Evolutionary conservation across 2,797 vertebrate genomes (phyloP), one percentile per base, ranked within the genome.

Genomic region (Scarus forsteni): DNA sequence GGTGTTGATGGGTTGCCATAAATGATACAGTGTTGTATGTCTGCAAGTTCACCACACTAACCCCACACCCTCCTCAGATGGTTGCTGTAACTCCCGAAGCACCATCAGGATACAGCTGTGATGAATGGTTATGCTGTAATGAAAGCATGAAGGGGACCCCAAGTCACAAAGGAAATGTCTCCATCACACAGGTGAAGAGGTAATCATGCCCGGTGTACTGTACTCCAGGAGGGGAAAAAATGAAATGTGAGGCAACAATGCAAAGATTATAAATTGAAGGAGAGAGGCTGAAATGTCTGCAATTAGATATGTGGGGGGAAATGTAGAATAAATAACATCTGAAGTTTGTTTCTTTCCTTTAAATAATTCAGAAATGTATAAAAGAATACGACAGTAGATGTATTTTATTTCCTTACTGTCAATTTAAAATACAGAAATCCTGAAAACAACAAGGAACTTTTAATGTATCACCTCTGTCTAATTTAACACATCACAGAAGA

Each of bases 111-210:
- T 75, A 81, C 70, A 35, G 74, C 70, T 81, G 92, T 93, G 93
- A 94, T 90, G 84, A 93, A 94, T 93, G 88, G 83, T 67, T 49
- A 75, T 77, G 88, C 80, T 88, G 88, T 92, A 93, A 94, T 93
- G 90, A 88, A 93, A 88, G 87, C 87, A 75, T 88, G 90, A 87
- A 86, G 89, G 85, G 49, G 90, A 92, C 80, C 77, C 76, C 67
- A 60, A 82, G 90, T 87, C 89, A 84, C 77, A 62, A 80, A 88
- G 87, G 90, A 91, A 90, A 92, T 73, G 76, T 92, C 86, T 94
- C 90, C 90, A 89, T 93, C 91, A 87, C 72, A 63, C 76, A 88
- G 87, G 88, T 85, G 72, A 86, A 63, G 74, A 70, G 70, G 90
- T 88, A 92, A 93, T 92, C 86, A 91, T 73, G 80, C 81, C 89